Percentiles rank a stretch among this genome's conserved stretches.
Conservation (phyloP, 2,888 invertebrate species). For the Orgyia antiqua region DNA sequence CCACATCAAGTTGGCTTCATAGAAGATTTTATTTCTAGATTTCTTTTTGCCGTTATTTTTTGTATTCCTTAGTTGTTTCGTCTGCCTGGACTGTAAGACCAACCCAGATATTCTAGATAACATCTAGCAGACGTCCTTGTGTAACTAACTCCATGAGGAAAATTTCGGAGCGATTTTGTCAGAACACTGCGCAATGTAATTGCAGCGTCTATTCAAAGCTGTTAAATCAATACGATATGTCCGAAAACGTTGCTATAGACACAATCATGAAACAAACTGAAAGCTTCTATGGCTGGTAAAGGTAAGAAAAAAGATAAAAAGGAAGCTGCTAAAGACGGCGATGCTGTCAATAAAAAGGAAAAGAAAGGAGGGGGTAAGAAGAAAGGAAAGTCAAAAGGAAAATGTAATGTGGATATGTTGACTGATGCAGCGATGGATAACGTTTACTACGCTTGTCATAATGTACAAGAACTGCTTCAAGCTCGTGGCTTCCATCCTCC, state of each 20-base stretch:
- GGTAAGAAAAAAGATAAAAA: slow-evolving; percentile 75
- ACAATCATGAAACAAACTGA: slow-evolving; percentile 3
- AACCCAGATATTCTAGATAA: no score
- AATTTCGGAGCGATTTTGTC: no score
- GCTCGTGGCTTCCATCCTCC: slow-evolving; percentile 94
- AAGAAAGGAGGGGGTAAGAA: slow-evolving; percentile 61
- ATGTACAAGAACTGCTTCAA: slow-evolving; percentile 91
- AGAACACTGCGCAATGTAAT: no score
- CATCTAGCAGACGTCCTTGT: no score
- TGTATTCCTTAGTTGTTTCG: no score
- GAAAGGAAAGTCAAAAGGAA: slow-evolving; percentile 79
- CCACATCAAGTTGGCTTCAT: no score
- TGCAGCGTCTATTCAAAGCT: no score
- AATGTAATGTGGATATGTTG: slow-evolving; percentile 89
- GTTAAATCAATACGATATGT: slow-evolving; percentile 32
- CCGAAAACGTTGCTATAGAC: slow-evolving; percentile 13
- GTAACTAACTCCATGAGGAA: no score
- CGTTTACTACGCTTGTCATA: slow-evolving; percentile 95
- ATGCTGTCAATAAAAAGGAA: slow-evolving; percentile 61
- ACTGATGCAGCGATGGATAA: slow-evolving; percentile 96
- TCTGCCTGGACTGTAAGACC: no score
- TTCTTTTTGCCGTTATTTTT: no score
- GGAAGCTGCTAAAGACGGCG: slow-evolving; percentile 71
- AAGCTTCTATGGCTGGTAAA: slow-evolving; percentile 46
- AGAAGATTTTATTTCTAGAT: no score